Conservation (phyloP, 2,113 vertebrate species). For the Saccopteryx leptura region DNA sequence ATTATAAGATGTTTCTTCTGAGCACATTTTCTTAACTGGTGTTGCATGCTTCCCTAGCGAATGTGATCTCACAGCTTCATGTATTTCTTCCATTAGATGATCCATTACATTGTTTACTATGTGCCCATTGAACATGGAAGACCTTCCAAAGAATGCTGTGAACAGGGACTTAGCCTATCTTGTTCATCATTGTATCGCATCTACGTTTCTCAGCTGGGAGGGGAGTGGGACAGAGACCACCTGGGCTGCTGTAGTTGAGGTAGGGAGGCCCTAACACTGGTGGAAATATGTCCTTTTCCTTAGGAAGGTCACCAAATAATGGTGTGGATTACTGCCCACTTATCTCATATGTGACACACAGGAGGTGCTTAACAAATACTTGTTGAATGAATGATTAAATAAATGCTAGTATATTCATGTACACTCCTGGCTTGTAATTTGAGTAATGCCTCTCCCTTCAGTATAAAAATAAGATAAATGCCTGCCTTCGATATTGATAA, state of each 20-base stretch:
- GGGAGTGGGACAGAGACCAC: neutral
- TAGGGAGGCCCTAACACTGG: neutral
- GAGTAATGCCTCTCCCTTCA: neutral
- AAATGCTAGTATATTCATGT: neutral
- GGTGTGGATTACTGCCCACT: neutral
- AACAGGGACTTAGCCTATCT: neutral
- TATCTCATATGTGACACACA: neutral
- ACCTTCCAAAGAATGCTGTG: neutral
- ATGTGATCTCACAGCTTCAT: neutral
- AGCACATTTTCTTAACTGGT: neutral
- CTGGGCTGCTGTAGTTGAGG: neutral
- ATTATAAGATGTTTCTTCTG: neutral
- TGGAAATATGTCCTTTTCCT: neutral
- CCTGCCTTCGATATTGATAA: neutral
- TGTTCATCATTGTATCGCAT: too few relatives aligned
- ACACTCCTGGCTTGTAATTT: neutral
- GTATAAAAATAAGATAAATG: conserved; percentile 53
- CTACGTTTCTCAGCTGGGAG: neutral
- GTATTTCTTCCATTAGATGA: neutral
- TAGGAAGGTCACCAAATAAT: neutral
- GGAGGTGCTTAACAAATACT: neutral
- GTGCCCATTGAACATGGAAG: neutral
- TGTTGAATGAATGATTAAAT: conserved; percentile 29
- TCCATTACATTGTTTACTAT: neutral
- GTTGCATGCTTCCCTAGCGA: neutral